Conservation (phyloP, 2,797 vertebrate genomes). For the Delichon dasypus region DNA sequence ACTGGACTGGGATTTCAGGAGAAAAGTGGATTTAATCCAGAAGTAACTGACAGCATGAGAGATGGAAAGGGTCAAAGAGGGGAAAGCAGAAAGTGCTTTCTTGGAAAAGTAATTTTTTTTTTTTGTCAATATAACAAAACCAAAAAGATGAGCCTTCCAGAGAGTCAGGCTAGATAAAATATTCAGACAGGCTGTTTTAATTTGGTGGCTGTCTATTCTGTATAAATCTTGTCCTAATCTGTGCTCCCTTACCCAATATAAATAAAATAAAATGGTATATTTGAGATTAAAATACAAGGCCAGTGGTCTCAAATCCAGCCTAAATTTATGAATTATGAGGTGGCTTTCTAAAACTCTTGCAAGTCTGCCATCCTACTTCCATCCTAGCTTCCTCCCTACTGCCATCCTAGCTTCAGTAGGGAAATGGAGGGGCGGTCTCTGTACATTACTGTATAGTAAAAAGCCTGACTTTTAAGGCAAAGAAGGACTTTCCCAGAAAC, state of each 20-base stretch:
- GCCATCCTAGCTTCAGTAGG: not conserved
- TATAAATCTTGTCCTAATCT: conserved; percentile 43
- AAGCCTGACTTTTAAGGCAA: not conserved
- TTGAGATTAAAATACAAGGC: conserved; percentile 1
- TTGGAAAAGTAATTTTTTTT: conserved; percentile 34
- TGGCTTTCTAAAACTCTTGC: not conserved
- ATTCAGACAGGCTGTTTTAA: conserved; percentile 47
- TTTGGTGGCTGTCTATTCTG: not conserved
- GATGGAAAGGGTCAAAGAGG: not conserved
- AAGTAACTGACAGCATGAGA: conserved; percentile 29
- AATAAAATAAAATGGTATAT: conserved; percentile 15
- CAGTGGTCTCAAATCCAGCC: not conserved
- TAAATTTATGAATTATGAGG: not conserved
- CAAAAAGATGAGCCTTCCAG: not conserved
- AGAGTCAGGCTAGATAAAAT: conserved; percentile 42
- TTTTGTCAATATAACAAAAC: not conserved
- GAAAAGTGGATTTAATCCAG: conserved; percentile 42
- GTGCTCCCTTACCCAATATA: not conserved
- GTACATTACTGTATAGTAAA: not conserved
- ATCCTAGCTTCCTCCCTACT: too few species aligned
- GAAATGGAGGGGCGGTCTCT: not conserved
- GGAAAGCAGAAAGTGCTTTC: conserved; percentile 14
- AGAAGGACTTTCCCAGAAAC: not conserved
- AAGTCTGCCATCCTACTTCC: not conserved
- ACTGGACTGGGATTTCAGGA: not conserved